phyloP scores from a whole-genome alignment of 2,888 invertebrate genomes.

The Spatulosminthurus flaviceps region DNA sequence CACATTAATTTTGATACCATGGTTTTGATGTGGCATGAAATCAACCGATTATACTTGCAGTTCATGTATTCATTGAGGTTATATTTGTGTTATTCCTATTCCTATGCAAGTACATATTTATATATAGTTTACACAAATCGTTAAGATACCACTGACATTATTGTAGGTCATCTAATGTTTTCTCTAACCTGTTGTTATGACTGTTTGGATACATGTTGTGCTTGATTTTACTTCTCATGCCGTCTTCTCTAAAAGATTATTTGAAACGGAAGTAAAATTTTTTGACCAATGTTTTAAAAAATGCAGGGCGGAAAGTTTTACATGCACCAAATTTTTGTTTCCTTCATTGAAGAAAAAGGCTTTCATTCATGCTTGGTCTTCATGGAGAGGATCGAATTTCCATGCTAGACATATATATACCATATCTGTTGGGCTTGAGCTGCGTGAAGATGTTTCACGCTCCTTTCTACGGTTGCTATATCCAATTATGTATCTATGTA shows the following conservation, averaged over 20 bases:
- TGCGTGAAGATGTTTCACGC: slow-evolving; percentile 5
- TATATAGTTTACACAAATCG: no score
- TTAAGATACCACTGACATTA: no score
- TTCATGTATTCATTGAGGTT: no score
- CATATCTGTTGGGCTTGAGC: background rate
- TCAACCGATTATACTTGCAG: no score
- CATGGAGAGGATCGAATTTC: slow-evolving; percentile 27
- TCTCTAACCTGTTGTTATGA: no score
- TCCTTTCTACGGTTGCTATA: background rate
- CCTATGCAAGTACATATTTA: no score
- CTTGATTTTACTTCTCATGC: background rate
- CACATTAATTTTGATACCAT: no score
- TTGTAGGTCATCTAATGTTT: no score
- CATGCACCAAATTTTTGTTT: slow-evolving; percentile 25
- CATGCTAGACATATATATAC: slow-evolving; percentile 2
- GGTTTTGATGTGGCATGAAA: no score
- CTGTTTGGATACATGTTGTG: background rate
- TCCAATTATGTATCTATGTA: no score
- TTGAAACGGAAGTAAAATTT: slow-evolving; percentile 30
- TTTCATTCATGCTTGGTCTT: slow-evolving; percentile 35
- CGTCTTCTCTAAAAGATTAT: background rate
- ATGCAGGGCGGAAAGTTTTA: background rate
- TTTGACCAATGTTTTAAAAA: background rate
- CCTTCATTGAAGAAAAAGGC: slow-evolving; percentile 23
- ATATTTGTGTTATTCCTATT: no score